Conservation (phyloP, 2,113 vertebrate species). For the Thinocorus orbignyianus region DNA sequence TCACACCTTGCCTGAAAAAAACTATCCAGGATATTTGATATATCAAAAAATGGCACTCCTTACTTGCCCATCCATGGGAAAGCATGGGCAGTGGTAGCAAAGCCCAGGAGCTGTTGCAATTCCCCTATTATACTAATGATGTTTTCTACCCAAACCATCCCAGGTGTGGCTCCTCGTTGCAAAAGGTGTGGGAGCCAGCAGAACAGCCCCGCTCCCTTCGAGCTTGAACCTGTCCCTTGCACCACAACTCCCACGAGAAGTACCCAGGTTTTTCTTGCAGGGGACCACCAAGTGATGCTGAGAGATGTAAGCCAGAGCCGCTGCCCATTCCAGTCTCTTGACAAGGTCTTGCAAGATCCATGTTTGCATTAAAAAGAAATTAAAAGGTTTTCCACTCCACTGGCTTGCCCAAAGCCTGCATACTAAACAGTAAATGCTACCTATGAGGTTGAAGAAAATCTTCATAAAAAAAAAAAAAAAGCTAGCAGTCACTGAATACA, state of each 20-base stretch:
- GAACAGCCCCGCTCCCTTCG: not conserved
- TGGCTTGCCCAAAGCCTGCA: conserved; percentile 51
- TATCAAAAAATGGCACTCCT: not conserved
- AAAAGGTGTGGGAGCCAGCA: not conserved
- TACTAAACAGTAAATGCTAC: conserved; percentile 47
- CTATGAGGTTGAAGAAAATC: conserved; percentile 35
- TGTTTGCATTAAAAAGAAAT: conserved; percentile 66
- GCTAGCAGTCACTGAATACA: conserved; percentile 38
- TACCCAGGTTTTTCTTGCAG: not conserved
- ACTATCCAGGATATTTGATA: not conserved
- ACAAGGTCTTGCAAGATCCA: conserved; percentile 52
- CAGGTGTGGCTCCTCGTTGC: not conserved
- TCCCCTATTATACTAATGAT: not conserved
- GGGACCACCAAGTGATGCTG: not conserved
- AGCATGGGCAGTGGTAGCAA: not conserved
- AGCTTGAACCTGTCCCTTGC: not conserved
- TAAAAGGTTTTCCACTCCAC: conserved; percentile 59
- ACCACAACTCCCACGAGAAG: not conserved
- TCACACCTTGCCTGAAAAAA: not conserved
- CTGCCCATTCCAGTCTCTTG: not conserved
- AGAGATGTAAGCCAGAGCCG: not conserved
- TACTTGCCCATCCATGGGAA: not conserved
- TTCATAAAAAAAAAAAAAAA: conserved; percentile 25
- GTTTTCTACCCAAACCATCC: not conserved
- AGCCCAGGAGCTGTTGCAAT: not conserved